Conservation (phyloP, 2,888 invertebrate species). For the Barypeithes pellucidus region DNA sequence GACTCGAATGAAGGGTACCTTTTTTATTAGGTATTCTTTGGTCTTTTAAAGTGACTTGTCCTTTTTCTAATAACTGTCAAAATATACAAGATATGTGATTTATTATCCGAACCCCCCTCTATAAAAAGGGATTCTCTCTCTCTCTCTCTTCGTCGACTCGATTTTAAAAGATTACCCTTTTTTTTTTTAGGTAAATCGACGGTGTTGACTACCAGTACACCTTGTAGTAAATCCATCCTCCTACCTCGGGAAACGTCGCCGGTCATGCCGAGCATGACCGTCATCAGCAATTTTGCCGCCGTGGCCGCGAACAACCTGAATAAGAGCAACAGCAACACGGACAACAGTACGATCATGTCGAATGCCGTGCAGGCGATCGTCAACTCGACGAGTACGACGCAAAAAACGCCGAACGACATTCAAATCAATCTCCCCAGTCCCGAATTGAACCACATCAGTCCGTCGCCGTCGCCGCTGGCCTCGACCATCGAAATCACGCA, state of each 20-base stretch:
- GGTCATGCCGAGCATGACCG: slow-evolving; percentile 55
- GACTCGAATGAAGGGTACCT: too few relatives aligned
- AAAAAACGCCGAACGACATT: slow-evolving; percentile 52
- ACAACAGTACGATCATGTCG: not conserved
- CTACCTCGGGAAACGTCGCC: slow-evolving; percentile 58
- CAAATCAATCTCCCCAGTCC: slow-evolving; percentile 67
- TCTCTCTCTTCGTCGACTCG: too few relatives aligned
- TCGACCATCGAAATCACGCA: slow-evolving; percentile 60
- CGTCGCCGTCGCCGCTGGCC: slow-evolving; percentile 74
- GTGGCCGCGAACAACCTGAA: slow-evolving; percentile 72
- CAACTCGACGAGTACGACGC: slow-evolving; percentile 5
- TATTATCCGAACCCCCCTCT: too few relatives aligned
- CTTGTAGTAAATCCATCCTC: slow-evolving; percentile 71
- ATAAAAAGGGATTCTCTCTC: too few relatives aligned
- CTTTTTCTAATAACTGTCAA: too few relatives aligned
- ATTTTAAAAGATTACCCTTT: not conserved
- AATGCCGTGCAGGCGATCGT: slow-evolving; percentile 1
- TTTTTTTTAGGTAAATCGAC: slow-evolving; percentile 63
- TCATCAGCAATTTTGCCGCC: slow-evolving; percentile 76
- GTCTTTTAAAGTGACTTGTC: too few relatives aligned
- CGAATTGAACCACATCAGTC: slow-evolving; percentile 72
- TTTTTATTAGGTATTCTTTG: too few relatives aligned
- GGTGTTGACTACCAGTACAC: slow-evolving; percentile 67
- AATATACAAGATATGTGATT: too few relatives aligned
- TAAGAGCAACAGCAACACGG: slow-evolving; percentile 49